Percentiles rank a stretch among this genome's conserved stretches.
Conservation (phyloP, 2,113 vertebrate genomes). For the Clarias batrachus region DNA sequence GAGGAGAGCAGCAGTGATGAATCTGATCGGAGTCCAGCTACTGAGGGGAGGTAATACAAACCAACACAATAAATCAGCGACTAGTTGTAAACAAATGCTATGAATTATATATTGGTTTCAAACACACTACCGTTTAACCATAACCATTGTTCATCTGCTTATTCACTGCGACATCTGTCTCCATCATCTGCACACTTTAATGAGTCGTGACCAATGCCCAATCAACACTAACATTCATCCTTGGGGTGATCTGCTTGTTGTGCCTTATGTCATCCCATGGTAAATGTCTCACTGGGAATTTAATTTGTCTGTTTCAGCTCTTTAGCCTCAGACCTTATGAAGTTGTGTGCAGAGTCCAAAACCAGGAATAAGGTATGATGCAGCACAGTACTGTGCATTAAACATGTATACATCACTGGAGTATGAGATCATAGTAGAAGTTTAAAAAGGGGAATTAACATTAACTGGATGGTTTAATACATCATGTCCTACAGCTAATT, state of each 20-base stretch:
- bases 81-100: neutral
- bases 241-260: neutral
- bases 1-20: slow-evolving; percentile 93
- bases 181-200: neutral
- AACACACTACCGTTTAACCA: neutral
- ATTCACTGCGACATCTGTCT: neutral
- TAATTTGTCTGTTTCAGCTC: slow-evolving; percentile 70
- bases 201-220: neutral
- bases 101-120: neutral
- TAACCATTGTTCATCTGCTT: slow-evolving; percentile 1
- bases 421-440: neutral
- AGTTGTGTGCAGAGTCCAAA: slow-evolving; percentile 89
- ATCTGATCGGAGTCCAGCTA: slow-evolving; percentile 82
- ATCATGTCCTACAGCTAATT: neutral
- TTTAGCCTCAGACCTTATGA: slow-evolving; percentile 89
- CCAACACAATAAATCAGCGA: neutral
- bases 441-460: no score
- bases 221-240: neutral
- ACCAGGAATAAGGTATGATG: slow-evolving; percentile 86
- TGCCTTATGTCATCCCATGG: neutral
- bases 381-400: neutral
- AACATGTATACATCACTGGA: neutral
- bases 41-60: slow-evolving; percentile 82
- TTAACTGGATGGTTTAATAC: neutral
- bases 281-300: neutral